Evolutionary conservation across 2,113 vertebrate genomes (phyloP).

Genomic region (Nettapus auritus): DNA sequence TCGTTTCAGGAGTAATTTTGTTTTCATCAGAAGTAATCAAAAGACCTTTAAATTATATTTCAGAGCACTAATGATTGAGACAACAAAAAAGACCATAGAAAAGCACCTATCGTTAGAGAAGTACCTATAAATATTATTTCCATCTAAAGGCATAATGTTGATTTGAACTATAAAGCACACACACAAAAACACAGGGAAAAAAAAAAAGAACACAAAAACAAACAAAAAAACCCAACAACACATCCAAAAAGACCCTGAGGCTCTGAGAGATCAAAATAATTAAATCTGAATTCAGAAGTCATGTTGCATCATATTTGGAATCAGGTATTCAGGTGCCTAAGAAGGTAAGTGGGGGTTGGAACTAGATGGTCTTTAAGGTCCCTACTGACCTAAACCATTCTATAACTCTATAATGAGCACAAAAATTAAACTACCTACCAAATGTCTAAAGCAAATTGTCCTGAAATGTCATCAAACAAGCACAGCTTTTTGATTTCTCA

Average conservation of each 20-base stretch:
- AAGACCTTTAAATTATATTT: neutral
- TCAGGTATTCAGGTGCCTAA: neutral
- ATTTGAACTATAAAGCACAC: neutral
- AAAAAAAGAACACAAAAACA: neutral
- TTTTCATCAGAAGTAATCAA: neutral
- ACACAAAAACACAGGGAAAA: neutral
- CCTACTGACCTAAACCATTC: neutral
- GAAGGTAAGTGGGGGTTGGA: neutral
- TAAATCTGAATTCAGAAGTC: neutral
- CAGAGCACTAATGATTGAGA: neutral
- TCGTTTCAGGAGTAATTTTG: neutral
- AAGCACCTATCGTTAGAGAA: no score
- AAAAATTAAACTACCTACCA: neutral
- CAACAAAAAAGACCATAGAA: neutral
- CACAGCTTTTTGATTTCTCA: neutral
- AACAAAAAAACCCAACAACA: no score
- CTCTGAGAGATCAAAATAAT: neutral
- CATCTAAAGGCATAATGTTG: neutral
- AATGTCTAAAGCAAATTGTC: neutral
- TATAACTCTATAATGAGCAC: accelerated
- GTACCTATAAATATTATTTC: neutral
- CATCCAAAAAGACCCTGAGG: neutral
- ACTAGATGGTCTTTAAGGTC: neutral
- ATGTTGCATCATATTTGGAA: neutral
- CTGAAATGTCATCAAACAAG: neutral